Evolutionary conservation across 1,140 invertebrate genomes (phyloP), one percentile per base, ranked within the genome.

Genomic region (Drosophila setifemur): DNA sequence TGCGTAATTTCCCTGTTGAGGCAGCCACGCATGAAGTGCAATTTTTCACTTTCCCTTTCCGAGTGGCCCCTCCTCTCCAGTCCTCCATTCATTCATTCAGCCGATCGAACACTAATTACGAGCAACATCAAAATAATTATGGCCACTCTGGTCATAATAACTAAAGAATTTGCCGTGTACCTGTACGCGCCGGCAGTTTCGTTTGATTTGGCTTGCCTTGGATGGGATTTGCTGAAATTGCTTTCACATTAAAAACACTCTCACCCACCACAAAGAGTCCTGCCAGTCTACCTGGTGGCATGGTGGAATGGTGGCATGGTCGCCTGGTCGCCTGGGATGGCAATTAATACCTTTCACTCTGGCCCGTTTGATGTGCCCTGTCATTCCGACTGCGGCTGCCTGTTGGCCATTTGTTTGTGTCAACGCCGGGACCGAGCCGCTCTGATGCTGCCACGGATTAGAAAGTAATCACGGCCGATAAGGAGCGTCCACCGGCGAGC

Each of bases 201-300:
- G 48, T 73, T 86, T 76, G 81, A 76, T 61, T 69, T 68, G 63
- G 19, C 16, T 57, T 7, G 8, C 33, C n/a, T n/a, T 37, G 33
- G 33, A 37, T 37, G 5, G 69, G 83, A 88, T 83, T 88, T 88
- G 55, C 54, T 67, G 12, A 88, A 88, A 88, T 88, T 76, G 85
- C 74, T 88, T 88, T 88, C 83, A 83, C 83, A 88, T 88, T 88
- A 83, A 79, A 88, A 88, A 79, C 83, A 88, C 72, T 76, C 73
- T 55, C 55, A 68, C 55, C 50, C 60, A 43, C 37, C 52, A 39
- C 68, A 53, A 29, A n/a, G n/a, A n/a, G 49, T 64, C 47, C 47
- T 44, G 49, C 19, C 14, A n/a, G 43, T 61, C 75, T 86, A 86
- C 81, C 81, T 86, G 81, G 54, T n/a, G n/a, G n/a, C n/a, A n/a